These are phyloP conservation scores for Bembecia ichneumoniformis DNA, from an alignment of 2,888 invertebrate genomes.

Conservation along the genomic window DNA sequence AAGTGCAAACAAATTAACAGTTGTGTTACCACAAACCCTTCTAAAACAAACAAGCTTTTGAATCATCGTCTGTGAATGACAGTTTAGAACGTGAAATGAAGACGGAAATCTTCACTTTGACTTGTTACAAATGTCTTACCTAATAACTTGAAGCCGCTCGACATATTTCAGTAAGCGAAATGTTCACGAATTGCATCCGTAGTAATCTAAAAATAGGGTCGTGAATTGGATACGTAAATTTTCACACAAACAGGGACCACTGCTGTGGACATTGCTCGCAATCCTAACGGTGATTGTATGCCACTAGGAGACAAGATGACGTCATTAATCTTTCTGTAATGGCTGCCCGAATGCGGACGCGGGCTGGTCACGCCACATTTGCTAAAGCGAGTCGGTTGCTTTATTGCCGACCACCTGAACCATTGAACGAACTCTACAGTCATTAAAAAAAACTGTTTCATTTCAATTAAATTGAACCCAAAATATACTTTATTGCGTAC, in stretches of 20 bases:
- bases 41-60: not conserved
- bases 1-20: no score
- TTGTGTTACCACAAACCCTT: no score
- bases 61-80: not conserved
- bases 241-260: not conserved
- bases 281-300: slow-evolving; percentile 31
- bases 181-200: not conserved
- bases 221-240: slow-evolving; percentile 8
- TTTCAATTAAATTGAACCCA: not conserved
- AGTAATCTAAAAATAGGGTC: slow-evolving; percentile 4
- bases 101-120: not conserved
- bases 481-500: no score
- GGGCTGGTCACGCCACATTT: slow-evolving; percentile 49
- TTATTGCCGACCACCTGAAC: slow-evolving; percentile 18
- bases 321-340: slow-evolving; percentile 61
- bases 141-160: not conserved
- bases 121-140: not conserved
- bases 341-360: slow-evolving; percentile 39
- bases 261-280: slow-evolving; percentile 6
- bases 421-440: slow-evolving; percentile 7
- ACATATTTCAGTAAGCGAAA: not conserved
- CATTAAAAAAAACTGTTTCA: not conserved
- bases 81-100: not conserved
- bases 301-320: slow-evolving; percentile 46
- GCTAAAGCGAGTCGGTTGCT: slow-evolving; percentile 24